Evolutionary conservation across 2,113 vertebrate species (phyloP).

Genomic region (Picathartes gymnocephalus): DNA sequence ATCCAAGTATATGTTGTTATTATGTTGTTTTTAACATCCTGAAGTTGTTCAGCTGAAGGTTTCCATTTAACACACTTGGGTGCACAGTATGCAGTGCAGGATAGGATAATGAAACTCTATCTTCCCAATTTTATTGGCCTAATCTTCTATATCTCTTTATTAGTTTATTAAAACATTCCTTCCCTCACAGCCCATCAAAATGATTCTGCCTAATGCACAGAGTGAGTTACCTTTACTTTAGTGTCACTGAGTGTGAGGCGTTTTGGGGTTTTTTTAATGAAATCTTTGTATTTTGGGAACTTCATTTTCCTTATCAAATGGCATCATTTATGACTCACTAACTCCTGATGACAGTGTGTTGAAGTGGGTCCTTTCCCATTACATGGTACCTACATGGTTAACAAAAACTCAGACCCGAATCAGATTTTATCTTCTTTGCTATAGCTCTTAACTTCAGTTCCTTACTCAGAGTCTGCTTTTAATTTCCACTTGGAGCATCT

Average conservation of each 20-base stretch:
- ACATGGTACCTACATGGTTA: background rate
- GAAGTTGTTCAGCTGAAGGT: background rate
- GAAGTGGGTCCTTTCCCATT: background rate
- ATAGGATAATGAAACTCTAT: background rate
- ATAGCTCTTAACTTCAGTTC: background rate
- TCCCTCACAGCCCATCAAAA: background rate
- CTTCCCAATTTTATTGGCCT: conserved; percentile 9
- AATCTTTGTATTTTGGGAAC: background rate
- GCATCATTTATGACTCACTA: background rate
- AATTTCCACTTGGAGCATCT: background rate
- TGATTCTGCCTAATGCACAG: background rate
- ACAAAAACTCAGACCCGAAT: background rate
- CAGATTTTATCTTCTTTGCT: background rate
- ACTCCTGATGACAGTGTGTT: background rate
- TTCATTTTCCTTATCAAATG: background rate
- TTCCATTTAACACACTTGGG: background rate
- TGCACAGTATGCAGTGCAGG: background rate
- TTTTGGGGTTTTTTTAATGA: background rate
- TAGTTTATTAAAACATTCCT: background rate
- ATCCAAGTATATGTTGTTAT: background rate
- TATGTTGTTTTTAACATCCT: conserved; percentile 32
- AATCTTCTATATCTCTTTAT: background rate
- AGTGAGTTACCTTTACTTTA: background rate
- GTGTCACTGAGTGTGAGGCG: background rate
- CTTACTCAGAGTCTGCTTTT: background rate